Evolutionary conservation across 2,113 vertebrate genomes (phyloP).

Genomic region (Semnornis frantzii): DNA sequence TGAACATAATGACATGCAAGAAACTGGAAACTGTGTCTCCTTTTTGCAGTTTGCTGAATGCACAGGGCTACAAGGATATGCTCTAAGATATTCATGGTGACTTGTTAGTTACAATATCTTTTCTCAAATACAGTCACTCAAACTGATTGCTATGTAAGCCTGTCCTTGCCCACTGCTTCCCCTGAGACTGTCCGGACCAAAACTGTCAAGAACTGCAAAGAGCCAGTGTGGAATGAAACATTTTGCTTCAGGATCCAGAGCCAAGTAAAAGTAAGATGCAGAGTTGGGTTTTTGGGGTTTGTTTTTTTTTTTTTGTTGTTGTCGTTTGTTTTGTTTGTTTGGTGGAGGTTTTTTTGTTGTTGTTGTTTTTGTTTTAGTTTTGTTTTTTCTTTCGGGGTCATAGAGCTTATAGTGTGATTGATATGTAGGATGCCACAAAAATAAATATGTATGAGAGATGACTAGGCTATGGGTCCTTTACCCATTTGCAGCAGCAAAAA

Average conservation of each 20-base stretch:
- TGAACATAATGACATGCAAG: neutral
- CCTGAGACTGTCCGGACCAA: constrained; percentile 70
- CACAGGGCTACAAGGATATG: neutral
- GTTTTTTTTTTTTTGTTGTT: neutral
- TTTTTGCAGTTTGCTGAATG: neutral
- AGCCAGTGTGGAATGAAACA: constrained; percentile 87
- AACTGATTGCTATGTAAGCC: constrained; percentile 82
- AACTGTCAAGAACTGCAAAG: constrained; percentile 75
- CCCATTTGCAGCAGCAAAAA: neutral
- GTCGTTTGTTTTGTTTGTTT: neutral
- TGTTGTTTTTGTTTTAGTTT: neutral
- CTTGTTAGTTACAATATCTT: neutral
- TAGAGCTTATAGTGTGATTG: neutral
- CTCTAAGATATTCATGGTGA: neutral
- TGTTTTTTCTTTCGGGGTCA: neutral
- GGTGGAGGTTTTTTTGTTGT: no score
- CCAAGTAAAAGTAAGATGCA: constrained; percentile 80
- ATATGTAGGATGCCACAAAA: neutral
- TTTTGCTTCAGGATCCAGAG: constrained; percentile 82
- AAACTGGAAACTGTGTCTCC: neutral
- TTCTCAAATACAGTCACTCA: constrained; percentile 68
- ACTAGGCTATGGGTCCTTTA: neutral
- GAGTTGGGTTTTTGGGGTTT: no score
- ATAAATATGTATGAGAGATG: neutral
- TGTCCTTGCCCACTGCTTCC: constrained; percentile 83